A percentile compares a stretch with the other conserved stretches of the same genome.
These are phyloP conservation scores for Anthoscopus minutus DNA, from an alignment of 2,113 vertebrate species.

Conservation along the genomic window DNA sequence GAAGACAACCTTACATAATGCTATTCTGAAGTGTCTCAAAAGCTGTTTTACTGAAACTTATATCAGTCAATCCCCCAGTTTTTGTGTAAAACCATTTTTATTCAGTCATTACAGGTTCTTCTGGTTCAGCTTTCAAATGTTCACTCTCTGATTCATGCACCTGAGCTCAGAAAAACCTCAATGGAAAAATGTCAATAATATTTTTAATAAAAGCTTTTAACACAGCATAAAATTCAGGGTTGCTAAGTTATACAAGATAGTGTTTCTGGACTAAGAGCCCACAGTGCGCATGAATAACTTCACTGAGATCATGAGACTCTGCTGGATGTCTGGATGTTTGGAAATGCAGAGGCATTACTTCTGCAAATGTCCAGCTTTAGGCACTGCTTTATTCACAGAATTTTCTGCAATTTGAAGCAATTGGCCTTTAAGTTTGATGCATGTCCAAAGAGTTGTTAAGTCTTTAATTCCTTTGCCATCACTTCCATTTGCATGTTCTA, in stretches of 20 bases:
- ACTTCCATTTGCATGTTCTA: not conserved
- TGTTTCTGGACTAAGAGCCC: not conserved
- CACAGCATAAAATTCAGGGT: not conserved
- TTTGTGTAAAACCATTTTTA: not conserved
- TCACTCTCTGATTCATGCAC: not conserved
- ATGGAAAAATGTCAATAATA: not conserved
- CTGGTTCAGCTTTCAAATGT: not conserved
- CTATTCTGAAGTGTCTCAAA: not conserved
- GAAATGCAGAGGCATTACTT: not conserved
- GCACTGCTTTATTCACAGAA: not conserved
- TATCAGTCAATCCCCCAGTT: not conserved
- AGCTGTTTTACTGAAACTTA: not conserved
- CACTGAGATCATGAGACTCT: not conserved
- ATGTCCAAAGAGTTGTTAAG: not conserved
- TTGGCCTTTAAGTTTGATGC: not conserved
- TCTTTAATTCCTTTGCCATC: not conserved
- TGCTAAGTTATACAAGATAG: not conserved
- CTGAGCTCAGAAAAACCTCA: not conserved
- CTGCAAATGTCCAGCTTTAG: not conserved
- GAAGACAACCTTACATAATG: not conserved
- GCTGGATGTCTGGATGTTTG: not conserved
- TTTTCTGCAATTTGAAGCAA: not conserved
- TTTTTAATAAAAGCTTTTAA: not conserved
- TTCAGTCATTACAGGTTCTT: not conserved
- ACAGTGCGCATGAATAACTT: not conserved